Base-by-base conservation (phyloP, 1,140 invertebrate species). In the Sminthurides bifidus region DNA sequence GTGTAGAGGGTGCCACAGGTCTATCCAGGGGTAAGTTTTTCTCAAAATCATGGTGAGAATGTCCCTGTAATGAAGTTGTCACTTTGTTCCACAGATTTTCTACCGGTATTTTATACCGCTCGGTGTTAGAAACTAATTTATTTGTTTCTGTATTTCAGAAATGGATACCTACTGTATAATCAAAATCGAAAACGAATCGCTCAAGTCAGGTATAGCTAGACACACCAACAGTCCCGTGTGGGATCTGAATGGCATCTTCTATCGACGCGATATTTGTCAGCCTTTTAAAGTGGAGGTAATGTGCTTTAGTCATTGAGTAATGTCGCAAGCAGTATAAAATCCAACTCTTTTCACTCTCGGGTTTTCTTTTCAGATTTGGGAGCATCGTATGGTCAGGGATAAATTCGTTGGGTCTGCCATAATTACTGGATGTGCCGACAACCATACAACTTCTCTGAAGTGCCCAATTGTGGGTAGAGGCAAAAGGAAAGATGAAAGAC, bases 321-420 rank as follows among this genome's bases (percentile, higher is more conserved):
- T 8, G 21, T 24, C 12, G 12, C 17, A 48, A 21, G 40, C 6
- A 48, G 5, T 24, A 48, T 48, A 27, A 26, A 12, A 48, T 50
- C 51, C 43, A 52, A 8, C 24, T 53, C 40, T 44, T 27, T 45
- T 21, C 27, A 46, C 21, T 38, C n/a, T n/a, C n/a, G n/a, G n/a
- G n/a, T n/a, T n/a, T n/a, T n/a, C n/a, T 44, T 14, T 56, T 24
- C 37, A 64, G 63, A 15, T 64, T 8, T 64, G 63, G 63, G 59
- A 56, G 14, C 55, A 53, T 26, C 33, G 27, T 8, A 30, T 60
- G 3, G 37, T 60, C 17, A 31, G 57, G 43, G 59, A 64, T 29
- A 40, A 53, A n/a, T 64, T 64, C 48, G 38, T 64, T 17, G 63
- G 63, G 8, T 59, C 43, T 51, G 63, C 59, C 2, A 50, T 61